Base-by-base conservation (phyloP, 2,113 vertebrate genomes). In the Agapornis roseicollis region DNA sequence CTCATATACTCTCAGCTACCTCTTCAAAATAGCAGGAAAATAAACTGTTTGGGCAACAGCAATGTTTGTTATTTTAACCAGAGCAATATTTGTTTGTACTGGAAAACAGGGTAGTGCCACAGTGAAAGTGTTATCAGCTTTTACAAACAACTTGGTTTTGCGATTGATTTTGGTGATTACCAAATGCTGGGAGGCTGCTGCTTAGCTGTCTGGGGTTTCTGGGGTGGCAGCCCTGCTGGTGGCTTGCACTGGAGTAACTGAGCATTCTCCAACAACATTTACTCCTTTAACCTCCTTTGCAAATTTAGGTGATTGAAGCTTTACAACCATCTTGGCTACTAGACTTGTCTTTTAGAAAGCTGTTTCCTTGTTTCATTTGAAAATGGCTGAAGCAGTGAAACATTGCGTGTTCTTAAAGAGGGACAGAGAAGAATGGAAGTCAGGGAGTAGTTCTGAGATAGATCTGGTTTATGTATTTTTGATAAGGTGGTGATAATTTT, bases 211-310 rank as follows among this genome's bases (percentile, higher is more conserved):
- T 60, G 79, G 93, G 49, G 53, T 65, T 95, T 46, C 42, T 93
- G 90, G 52, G 66, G 56, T 83, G 47, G 94, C 89, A 84, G 41
- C 46, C 72, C 89, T 19, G 12, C 64, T 95, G 63, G 28, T 82
- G 89, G 49, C 73, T 96, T 11, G 2, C 61, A 28, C 85, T 74
- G 0, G 9, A 89, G 85, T 78, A 46, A 68, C 82, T 72, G 80
- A 61, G 47, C 89, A 64, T 50, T 64, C 95, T 37, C 93, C 73
- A 82, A 13, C 44, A 85, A 16, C 53, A 12, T 88, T 69, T 55
- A 85, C 39, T 86, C 71, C 90, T 91, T 71, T 76, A 72, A 74
- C 18, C 22, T 95, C 80, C 71, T 92, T 90, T 91, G 60, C 39
- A 92, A 89, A 89, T 90, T 47, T 22, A 72, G 42, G 15, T 83